A percentile compares a stretch with the other conserved stretches of the same genome.
Conservation (phyloP, 2,113 vertebrate genomes). For the Leuciscus idus region DNA sequence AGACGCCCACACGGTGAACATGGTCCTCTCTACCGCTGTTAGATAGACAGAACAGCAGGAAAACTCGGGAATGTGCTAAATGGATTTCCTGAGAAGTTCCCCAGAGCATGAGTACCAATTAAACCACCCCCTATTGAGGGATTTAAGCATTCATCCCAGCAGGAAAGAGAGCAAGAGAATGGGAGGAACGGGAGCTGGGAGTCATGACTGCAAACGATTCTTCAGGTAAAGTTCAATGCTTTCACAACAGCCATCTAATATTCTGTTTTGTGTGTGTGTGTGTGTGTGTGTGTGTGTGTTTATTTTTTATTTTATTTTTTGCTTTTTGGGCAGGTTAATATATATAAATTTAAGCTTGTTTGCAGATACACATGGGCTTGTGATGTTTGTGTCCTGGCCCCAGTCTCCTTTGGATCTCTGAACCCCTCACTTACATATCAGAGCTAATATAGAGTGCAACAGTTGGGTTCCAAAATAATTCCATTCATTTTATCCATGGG, state of each 20-base stretch:
- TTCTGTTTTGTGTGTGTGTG: not conserved
- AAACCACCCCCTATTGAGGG: constrained; percentile 68
- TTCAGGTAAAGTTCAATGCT: constrained; percentile 6
- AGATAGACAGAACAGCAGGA: constrained; percentile 30
- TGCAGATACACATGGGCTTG: not conserved
- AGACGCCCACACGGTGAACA: not conserved
- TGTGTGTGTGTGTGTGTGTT: too few species aligned
- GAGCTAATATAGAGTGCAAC: not conserved
- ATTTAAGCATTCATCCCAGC: constrained; percentile 66
- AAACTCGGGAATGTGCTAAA: constrained; percentile 61
- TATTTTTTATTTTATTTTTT: too few species aligned
- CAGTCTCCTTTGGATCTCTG: not conserved
- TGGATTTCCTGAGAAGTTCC: constrained; percentile 70
- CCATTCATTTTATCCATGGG: not conserved
- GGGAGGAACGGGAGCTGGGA: constrained; percentile 32
- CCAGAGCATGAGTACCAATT: constrained; percentile 66
- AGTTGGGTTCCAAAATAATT: not conserved
- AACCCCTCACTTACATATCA: not conserved
- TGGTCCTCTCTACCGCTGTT: not conserved
- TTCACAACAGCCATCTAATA: not conserved
- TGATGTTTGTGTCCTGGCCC: not conserved
- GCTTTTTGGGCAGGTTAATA: not conserved
- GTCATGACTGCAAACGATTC: constrained; percentile 3
- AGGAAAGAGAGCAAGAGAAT: constrained; percentile 61
- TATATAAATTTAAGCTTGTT: not conserved